Percentiles rank a stretch among this genome's conserved stretches.
These are phyloP conservation scores for Polyodon spathula DNA, from an alignment of 2,113 vertebrate species.

Conservation along the genomic window DNA sequence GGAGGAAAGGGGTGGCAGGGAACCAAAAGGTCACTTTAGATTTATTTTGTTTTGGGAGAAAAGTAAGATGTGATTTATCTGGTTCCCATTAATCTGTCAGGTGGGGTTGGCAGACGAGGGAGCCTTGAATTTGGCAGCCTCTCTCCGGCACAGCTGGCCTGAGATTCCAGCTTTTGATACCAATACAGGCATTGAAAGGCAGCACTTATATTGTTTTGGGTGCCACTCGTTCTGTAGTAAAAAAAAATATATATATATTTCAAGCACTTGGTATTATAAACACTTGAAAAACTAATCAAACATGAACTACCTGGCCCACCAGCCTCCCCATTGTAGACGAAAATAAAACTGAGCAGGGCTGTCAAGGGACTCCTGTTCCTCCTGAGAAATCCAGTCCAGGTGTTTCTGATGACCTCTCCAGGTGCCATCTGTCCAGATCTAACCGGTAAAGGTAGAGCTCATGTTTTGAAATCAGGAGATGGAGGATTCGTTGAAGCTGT, in stretches of 20 bases:
- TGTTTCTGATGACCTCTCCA: neutral
- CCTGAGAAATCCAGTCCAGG: neutral
- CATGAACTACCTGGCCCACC: no score
- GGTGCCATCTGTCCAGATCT: neutral
- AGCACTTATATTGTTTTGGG: constrained; percentile 16
- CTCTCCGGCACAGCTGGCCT: constrained; percentile 35
- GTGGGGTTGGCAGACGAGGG: constrained; percentile 43
- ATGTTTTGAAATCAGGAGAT: neutral
- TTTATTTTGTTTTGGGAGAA: constrained; percentile 43
- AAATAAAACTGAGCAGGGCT: no score
- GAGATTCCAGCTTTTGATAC: constrained; percentile 48
- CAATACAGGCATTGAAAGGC: constrained; percentile 43
- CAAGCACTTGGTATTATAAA: no score
- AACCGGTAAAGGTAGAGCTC: neutral
- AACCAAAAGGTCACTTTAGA: constrained; percentile 6
- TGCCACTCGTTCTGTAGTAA: neutral
- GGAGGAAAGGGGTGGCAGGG: neutral
- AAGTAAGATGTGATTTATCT: constrained; percentile 17
- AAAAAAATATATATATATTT: no score
- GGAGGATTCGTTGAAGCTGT: neutral
- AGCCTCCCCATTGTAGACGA: no score
- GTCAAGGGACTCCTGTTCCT: no score
- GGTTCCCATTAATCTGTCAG: constrained; percentile 43
- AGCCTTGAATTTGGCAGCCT: constrained; percentile 41
- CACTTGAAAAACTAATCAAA: no score